Base-by-base conservation (phyloP, 2,113 vertebrate genomes). In the Plestiodon gilberti region DNA sequence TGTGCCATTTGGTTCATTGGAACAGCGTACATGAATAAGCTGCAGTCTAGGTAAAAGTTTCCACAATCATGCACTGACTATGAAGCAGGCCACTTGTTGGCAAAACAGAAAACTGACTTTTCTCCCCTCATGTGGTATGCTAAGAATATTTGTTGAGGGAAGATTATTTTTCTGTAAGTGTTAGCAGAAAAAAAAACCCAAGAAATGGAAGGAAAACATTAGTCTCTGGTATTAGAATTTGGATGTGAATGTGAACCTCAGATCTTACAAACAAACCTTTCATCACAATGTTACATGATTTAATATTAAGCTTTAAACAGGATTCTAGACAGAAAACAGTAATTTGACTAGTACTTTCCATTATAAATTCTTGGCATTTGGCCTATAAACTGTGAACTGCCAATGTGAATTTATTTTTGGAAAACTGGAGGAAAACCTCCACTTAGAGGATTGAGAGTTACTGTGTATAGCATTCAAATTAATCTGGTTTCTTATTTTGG, bases 251-350 rank as follows among this genome's bases (percentile, higher is more conserved):
- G 91, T 93, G 79, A 87, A 82, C 61, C 89, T 76, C 30, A 81
- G 86, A 79, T 79, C 87, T 89, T 88, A 59, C 89, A 84, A 88
- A 89, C 20, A 83, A 83, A 79, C 65, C 90, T 89, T 55, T 57
- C 52, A 30, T 87, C 64, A 0, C 1, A 75, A 28, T 81, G 15
- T 55, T 55, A 75, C 15, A 2, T 75, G 33, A 9, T 86, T 88
- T 89, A 89, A 79, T 33, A 4, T 35, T 93, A 84, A 43, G 82
- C 57, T 90, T 88, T 5, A 64, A 86, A 83, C 89, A 61, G 28
- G 28, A 78, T 86, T 88, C 55, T 88, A 71, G 81, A 28, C 57
- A 59, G 6, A 70, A 59, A 40, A 30, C 64, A 88, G 77, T 87
- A 81, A 81, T 85, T 84, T 85, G 70, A 57, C 61, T 91, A 85